Evolutionary conservation across 1,140 invertebrate species (phyloP).

Genomic region (Muscidifurax raptorellus): DNA sequence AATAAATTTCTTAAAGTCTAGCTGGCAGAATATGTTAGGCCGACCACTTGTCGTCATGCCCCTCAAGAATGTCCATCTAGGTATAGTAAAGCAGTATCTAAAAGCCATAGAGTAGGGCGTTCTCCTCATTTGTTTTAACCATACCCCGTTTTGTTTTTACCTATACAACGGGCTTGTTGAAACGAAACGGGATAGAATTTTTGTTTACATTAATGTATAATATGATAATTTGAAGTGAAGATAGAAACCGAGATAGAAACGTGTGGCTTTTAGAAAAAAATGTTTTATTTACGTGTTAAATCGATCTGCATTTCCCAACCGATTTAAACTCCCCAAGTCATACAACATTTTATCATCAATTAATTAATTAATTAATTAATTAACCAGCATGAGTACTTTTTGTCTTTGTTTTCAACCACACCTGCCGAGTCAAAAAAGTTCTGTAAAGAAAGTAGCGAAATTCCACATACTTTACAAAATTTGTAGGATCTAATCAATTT

Average conservation of each 20-base stretch:
- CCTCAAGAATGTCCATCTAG: conserved; percentile 93
- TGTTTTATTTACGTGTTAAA: conserved; percentile 1
- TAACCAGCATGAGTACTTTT: conserved; percentile 46
- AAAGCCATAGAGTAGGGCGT: conserved; percentile 53
- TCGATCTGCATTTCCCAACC: neutral
- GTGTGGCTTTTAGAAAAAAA: conserved; percentile 19
- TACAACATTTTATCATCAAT: neutral
- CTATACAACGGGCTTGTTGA: neutral
- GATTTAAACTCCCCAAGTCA: neutral
- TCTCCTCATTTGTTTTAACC: conserved; percentile 9
- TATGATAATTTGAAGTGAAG: neutral
- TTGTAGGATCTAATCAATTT: neutral
- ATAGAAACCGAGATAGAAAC: neutral
- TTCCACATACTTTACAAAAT: neutral
- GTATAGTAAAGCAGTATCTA: conserved; percentile 78
- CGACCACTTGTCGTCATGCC: conserved; percentile 92
- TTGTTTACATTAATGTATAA: neutral
- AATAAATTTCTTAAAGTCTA: conserved; percentile 96
- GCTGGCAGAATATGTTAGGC: conserved; percentile 95
- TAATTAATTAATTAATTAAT: too few relatives aligned
- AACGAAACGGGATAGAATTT: neutral
- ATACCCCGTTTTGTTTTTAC: neutral
- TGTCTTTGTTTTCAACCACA: conserved; percentile 13
- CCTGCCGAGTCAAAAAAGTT: neutral
- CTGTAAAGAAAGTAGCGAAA: neutral